Conservation (phyloP, 2,113 vertebrate genomes). For the Cacatua alba region DNA sequence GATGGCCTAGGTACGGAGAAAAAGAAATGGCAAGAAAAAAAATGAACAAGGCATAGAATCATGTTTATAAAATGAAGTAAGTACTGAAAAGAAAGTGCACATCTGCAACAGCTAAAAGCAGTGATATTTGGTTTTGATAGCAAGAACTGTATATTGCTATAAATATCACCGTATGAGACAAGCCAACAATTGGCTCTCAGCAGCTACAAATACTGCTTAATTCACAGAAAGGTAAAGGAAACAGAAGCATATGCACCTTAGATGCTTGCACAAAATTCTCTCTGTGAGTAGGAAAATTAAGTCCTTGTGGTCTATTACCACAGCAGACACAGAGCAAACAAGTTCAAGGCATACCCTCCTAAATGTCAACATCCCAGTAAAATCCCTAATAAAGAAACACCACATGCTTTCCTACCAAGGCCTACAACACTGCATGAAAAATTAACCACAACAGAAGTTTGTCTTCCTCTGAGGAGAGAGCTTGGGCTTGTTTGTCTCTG, state of each 20-base stretch:
- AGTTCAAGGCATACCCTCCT: not conserved
- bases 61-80: not conserved
- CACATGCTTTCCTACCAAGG: not conserved
- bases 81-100: not conserved
- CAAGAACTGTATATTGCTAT: not conserved
- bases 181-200: not conserved
- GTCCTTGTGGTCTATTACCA: not conserved
- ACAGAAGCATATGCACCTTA: not conserved
- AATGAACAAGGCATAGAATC: not conserved
- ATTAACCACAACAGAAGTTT: not conserved
- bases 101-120: not conserved
- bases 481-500: not conserved
- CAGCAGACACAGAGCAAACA: not conserved
- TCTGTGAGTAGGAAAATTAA: not conserved
- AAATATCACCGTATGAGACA: not conserved
- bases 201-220: not conserved
- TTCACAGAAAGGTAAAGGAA: not conserved
- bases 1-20: conserved; percentile 63
- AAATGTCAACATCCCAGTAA: not conserved
- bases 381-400: not conserved
- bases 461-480: not conserved
- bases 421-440: not conserved
- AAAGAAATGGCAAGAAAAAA: not conserved
- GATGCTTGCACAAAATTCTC: not conserved
- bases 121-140: not conserved